Conservation (phyloP, 2,888 invertebrate species). For the Ellobium chinense region DNA sequence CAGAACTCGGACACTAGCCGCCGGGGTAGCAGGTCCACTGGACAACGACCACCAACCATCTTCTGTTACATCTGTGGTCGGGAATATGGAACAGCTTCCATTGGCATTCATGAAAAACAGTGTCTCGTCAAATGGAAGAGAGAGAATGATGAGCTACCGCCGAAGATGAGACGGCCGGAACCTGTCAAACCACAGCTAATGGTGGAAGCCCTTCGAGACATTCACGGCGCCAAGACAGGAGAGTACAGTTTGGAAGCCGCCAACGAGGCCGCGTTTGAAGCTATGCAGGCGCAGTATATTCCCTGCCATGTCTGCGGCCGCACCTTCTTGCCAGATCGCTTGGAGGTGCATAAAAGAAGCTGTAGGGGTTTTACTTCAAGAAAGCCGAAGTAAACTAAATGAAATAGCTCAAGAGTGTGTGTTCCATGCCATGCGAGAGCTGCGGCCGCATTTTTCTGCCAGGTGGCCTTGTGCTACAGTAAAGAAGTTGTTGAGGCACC, state of each 20-base stretch:
- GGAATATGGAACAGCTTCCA: conserved; percentile 40
- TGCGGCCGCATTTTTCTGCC: conserved; percentile 38
- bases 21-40: neutral
- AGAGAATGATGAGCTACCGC: conserved; percentile 23
- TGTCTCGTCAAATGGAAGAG: conserved; percentile 32
- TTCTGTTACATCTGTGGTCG: conserved; percentile 40
- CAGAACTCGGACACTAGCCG: no score
- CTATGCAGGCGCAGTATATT: conserved; percentile 21
- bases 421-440: conserved; percentile 16
- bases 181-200: conserved; percentile 26
- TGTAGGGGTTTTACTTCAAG: no score
- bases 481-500: neutral
- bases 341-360: conserved; percentile 8
- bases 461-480: conserved; percentile 9
- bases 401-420: no score
- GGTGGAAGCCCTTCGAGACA: neutral
- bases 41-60: conserved; percentile 12
- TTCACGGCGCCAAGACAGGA: neutral
- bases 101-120: conserved; percentile 40
- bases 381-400: no score
- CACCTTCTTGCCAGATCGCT: conserved; percentile 30
- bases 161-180: neutral
- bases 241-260: conserved; percentile 7
- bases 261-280: conserved; percentile 16
- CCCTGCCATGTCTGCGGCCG: conserved; percentile 33